Base-by-base conservation (phyloP, 2,113 vertebrate species). In the Cyprinodon brontotheroides region DNA sequence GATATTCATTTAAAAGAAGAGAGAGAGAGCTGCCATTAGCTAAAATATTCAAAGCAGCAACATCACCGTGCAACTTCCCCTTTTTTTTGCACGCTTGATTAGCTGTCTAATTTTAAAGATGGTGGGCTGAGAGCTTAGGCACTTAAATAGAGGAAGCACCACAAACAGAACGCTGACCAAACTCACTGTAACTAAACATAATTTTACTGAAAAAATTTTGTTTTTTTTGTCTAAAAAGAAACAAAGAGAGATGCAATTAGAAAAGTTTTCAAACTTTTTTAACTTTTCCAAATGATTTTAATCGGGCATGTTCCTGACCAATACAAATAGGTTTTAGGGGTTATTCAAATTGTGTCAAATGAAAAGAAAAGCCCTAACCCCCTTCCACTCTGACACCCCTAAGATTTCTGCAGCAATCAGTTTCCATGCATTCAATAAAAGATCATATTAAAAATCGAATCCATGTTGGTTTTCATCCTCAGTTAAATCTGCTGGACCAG, bases 1-100 rank as follows among this genome's bases (percentile, higher is more conserved):
- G 76, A 88, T 86, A 72, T 67, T 75, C 68, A 57, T 79, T 80
- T 74, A 83, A 74, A 45, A 81, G 68, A 39, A 84, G 63, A 11
- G 20, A 75, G n/a, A 67, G 60, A 53, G 47, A 75, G 29, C 59
- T 69, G 36, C 39, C 20, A 69, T 64, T 12, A 70, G 74, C 69
- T 74, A 72, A 77, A 71, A 82, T n/a, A 67, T 74, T 74, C 11
- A 47, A 41, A 71, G 70, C 60, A 39, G 61, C 14, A 62, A 62
- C 36, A 62, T 61, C 37, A 13, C 0, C 3, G 7, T 62, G 13
- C 13, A 38, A 38, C 14, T 62, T 15, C 50, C 6, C 2, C 29
- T 29, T 29, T 29, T 29, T n/a, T 57, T 57, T n/a, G 41, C 41
- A 41, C 41, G 20, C 7, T n/a, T 57, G 6, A n/a, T 57, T 57